Conservation (phyloP, 2,113 vertebrate species). For the Gymnobelideus leadbeateri region DNA sequence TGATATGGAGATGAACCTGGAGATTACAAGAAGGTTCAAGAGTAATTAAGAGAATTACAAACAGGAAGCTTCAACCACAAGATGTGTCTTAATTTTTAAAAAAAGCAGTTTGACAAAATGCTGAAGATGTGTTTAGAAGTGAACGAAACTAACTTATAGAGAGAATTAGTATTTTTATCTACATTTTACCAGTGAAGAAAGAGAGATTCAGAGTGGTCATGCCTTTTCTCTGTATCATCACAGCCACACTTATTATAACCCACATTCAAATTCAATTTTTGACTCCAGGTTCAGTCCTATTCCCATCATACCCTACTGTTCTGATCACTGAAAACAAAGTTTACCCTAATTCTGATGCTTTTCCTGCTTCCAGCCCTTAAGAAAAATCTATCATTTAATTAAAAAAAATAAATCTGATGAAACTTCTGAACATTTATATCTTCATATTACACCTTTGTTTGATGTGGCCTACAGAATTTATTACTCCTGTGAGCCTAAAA, state of each 20-base stretch:
- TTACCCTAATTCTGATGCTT: neutral
- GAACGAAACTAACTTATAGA: no score
- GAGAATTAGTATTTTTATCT: neutral
- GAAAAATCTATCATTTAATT: neutral
- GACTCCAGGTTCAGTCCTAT: neutral
- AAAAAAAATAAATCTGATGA: neutral
- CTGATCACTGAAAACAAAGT: neutral
- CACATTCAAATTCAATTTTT: neutral
- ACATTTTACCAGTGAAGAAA: neutral
- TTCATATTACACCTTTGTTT: neutral
- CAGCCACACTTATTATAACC: neutral
- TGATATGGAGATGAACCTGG: neutral
- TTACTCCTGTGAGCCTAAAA: neutral
- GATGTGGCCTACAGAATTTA: neutral
- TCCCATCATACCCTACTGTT: neutral
- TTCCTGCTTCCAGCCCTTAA: neutral
- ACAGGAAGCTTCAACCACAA: neutral
- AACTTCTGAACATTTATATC: neutral
- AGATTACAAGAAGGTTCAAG: neutral
- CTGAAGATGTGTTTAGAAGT: neutral
- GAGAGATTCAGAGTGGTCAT: neutral
- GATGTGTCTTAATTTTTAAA: neutral
- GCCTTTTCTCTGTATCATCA: neutral
- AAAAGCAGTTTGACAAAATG: neutral
- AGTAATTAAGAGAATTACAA: conserved; percentile 31